Base-by-base conservation (phyloP, 2,888 invertebrate genomes). In the Lochmaea crataegi region DNA sequence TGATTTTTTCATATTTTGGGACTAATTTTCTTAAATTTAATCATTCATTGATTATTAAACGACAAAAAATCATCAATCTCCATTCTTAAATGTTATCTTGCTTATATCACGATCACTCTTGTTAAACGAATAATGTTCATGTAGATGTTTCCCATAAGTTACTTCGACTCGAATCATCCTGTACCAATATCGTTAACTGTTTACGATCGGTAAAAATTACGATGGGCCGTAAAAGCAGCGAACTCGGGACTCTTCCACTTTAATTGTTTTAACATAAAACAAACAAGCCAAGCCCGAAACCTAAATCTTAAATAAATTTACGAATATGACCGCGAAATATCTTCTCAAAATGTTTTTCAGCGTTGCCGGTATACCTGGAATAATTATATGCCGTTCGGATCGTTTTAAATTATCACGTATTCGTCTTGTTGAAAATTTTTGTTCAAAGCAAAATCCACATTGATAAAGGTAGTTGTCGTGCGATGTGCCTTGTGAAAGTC, bases 261-360 rank as follows among this genome's bases (percentile, higher is more conserved):
- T 53, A 53, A 53, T 53, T 53, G 53, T 53, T 53, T 53, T 18
- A 53, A 53, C 53, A 53, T 53, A 53, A 53, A 18, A 53, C 53
- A 53, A 53, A 53, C 53, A 53, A 53, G 53, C 53, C 53, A 53
- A 16, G 16, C n/a, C 16, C 53, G 16, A 53, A 53, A 18, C n/a
- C 53, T 53, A 16, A 53, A 53, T 53, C 16, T 53, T 53, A 53
- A 18, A 53, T 53, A 53, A 53, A 53, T 53, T 53, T 53, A 53
- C 16, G 53, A 16, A 53, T 18, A 53, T 53, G 18, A 18, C 18
- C 53, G 53, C 53, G 16, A 53, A 45, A 53, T 53, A 53, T 53
- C 53, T 53, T 53, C 53, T 45, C 45, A 45, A 53, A 18, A 18
- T 9, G 16, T 6, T 16, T 53, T 53, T n/a, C 53, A n/a, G 9